A percentile compares a stretch with the other conserved stretches of the same genome.
phyloP scores from a whole-genome alignment of 2,888 invertebrate species.

The Cinara cedri region DNA sequence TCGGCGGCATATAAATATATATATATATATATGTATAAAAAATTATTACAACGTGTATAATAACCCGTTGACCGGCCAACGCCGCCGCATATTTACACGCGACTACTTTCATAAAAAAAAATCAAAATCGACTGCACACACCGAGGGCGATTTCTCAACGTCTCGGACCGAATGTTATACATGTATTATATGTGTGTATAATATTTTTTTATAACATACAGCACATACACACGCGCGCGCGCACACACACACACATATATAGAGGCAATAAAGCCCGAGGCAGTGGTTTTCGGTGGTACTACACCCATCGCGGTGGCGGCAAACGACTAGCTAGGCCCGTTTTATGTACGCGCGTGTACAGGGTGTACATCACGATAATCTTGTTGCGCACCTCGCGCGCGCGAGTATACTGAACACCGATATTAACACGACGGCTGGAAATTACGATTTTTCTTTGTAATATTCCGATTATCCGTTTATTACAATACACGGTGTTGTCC shows the following conservation, averaged over 20 bases:
- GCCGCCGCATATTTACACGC: conserved; percentile 28
- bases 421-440: no score
- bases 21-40: no score
- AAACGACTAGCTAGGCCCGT: conserved; percentile 10
- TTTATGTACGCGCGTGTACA: background rate
- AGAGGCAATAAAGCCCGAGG: conserved; percentile 13
- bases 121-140: conserved; percentile 20
- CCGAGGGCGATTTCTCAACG: conserved; percentile 35
- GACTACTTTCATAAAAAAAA: conserved; percentile 30
- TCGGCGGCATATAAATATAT: no score
- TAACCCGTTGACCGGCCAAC: conserved; percentile 13
- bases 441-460: no score
- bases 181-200: background rate
- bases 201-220: background rate
- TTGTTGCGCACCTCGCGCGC: no score
- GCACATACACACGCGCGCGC: no score
- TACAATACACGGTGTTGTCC: no score
- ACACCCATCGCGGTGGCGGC: conserved; percentile 10
- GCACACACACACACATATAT: background rate
- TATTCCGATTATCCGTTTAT: no score
- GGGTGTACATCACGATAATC: no score
- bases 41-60: no score
- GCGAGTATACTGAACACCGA: no score
- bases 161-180: background rate
- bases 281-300: background rate